Percentiles rank a stretch among this genome's conserved stretches.
Evolutionary conservation across 2,888 invertebrate species (phyloP).

Genomic region (Blastobasis lacticolella): DNA sequence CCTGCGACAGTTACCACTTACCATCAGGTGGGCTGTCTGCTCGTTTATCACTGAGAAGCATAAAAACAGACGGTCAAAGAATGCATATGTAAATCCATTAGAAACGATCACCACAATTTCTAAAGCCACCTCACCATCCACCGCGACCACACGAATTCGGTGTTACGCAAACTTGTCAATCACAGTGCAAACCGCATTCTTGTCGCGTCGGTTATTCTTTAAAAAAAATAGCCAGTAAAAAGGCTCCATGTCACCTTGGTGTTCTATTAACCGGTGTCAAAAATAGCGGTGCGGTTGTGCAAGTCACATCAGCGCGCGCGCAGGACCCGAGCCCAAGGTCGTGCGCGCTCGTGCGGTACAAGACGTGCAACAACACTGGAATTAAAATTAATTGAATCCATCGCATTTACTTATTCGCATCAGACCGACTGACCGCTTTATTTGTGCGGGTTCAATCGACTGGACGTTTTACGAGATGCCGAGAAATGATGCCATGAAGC

Average conservation of each 20-base stretch:
- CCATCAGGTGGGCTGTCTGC: too few species aligned
- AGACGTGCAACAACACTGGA: slow-evolving; percentile 39
- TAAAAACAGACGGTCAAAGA: too few species aligned
- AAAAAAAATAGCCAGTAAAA: neutral
- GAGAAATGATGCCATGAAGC: too few species aligned
- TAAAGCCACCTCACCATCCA: neutral
- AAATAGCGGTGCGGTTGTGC: slow-evolving; percentile 47
- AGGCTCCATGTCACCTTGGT: slow-evolving; percentile 12
- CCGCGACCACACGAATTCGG: neutral
- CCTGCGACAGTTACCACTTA: too few species aligned
- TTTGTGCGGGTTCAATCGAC: too few species aligned
- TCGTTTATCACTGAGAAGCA: too few species aligned
- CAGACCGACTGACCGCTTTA: neutral
- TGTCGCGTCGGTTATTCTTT: neutral
- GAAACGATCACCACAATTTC: neutral
- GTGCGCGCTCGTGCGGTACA: slow-evolving; percentile 50
- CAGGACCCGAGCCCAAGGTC: slow-evolving; percentile 57
- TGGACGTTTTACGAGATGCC: too few species aligned
- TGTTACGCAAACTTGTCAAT: too few species aligned
- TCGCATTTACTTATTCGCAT: neutral
- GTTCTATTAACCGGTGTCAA: slow-evolving; percentile 27
- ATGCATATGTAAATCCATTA: too few species aligned
- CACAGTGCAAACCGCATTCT: too few species aligned
- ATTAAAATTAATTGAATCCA: slow-evolving; percentile 19
- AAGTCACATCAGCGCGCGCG: slow-evolving; percentile 66